phyloP scores from a whole-genome alignment of 2,797 vertebrate species.

The Microctenopoma steveboyesi region DNA sequence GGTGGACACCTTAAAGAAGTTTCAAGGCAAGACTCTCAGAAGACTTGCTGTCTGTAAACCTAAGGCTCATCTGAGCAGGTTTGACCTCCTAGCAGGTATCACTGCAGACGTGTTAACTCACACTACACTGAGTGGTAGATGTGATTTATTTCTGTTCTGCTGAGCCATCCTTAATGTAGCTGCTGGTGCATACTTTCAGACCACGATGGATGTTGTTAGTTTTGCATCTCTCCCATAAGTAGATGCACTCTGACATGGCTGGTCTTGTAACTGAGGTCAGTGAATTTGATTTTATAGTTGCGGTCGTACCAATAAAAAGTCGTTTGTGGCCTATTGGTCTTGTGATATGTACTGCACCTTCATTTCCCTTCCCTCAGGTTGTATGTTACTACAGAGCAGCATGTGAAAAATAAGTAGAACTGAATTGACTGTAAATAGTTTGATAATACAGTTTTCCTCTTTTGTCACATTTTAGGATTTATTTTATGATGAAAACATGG shows the following conservation, averaged over 20 bases:
- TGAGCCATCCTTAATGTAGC: constrained; percentile 10
- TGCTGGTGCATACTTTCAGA: neutral
- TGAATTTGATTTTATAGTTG: constrained; percentile 51
- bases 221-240: neutral
- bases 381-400: neutral
- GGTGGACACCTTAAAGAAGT: constrained; percentile 14
- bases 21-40: constrained; percentile 19
- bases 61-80: constrained; percentile 26
- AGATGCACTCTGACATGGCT: constrained; percentile 1
- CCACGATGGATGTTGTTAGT: constrained; percentile 5
- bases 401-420: neutral
- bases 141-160: constrained; percentile 9
- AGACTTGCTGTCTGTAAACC: constrained; percentile 7
- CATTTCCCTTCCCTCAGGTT: constrained; percentile 9
- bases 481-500: too few species aligned
- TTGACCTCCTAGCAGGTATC: constrained; percentile 36
- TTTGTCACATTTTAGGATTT: too few species aligned
- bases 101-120: constrained; percentile 50
- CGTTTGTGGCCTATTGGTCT: constrained; percentile 43
- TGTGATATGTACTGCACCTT: constrained; percentile 44
- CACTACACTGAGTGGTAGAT: neutral
- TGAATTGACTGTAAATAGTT: neutral
- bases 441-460: neutral
- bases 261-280: constrained; percentile 55
- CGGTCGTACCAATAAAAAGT: constrained; percentile 25